Conservation (phyloP, 2,113 vertebrate species). For the Varanus salvator region DNA sequence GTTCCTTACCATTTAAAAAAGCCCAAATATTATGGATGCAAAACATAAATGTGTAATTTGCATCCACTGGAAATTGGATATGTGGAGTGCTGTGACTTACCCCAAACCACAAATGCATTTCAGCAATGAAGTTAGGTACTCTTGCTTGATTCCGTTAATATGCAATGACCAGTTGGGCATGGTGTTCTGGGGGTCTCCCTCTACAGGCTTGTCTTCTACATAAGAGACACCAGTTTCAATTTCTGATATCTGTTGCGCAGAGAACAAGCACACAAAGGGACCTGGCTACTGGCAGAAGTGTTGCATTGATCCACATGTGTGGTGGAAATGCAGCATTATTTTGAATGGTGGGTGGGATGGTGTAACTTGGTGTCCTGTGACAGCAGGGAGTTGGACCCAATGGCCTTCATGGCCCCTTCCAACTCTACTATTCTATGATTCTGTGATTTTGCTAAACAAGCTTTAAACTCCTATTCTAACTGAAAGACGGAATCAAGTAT, state of each 20-base stretch:
- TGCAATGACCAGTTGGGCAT: no score
- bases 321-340: neutral
- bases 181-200: neutral
- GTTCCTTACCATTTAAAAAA: neutral
- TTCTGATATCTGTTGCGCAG: neutral
- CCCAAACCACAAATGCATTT: neutral
- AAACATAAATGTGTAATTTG: neutral
- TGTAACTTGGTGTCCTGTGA: no score
- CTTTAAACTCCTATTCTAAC: neutral
- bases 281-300: neutral
- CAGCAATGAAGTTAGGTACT: neutral
- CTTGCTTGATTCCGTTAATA: neutral
- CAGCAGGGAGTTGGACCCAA: no score
- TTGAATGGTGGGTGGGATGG: neutral
- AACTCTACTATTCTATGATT: no score
- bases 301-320: neutral
- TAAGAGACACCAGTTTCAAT: neutral
- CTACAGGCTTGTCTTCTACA: neutral
- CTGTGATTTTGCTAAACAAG: neutral
- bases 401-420: no score
- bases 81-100: neutral
- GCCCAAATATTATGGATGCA: neutral
- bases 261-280: neutral
- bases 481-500: neutral
- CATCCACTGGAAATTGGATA: neutral